Evolutionary conservation across 2,797 vertebrate species (phyloP), one percentile per base, ranked within the genome.

Genomic region (Hoplostethus atlanticus): DNA sequence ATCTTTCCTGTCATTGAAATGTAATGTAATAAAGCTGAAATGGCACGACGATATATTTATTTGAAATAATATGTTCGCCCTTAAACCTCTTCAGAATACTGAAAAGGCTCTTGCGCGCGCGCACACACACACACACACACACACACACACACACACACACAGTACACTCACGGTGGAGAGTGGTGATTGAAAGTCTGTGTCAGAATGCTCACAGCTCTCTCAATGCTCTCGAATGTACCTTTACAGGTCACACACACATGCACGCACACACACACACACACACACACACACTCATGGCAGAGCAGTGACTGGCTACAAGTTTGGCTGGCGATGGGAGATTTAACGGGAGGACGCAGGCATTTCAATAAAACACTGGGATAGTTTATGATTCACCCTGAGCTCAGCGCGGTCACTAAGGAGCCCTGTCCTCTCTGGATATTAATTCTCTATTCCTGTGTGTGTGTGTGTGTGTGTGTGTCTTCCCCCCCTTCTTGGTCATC

Each of bases 361-460:
- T 71, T 80, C 73, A 77, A 68, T 90, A 84, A 87, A 90, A 84
- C 77, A 82, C 68, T 56, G 67, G 52, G 67, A 83, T 84, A 76
- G 77, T 87, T 89, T 82, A 86, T 71, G 64, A 70, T 71, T 83
- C 81, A 82, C 76, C 74, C 78, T 63, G 53, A 77, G 76, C 78
- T 68, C 70, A 56, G 64, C 59, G n/a, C 12, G 57, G 74, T 81
- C 85, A 86, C 79, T 80, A 58, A 73, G 64, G 68, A 80, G 79
- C 67, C 69, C 77, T 78, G 55, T 85, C 81, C 83, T 75, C 62
- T 69, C 65, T 76, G 63, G 68, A 78, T 83, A 80, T 87, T 79
- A 76, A 87, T 83, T 79, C 31, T 69, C 53, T 54, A 34, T 68
- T 17, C 59, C 1, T 1, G n/a, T 73, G 25, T 48, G 60, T 52